A percentile compares a stretch with the other conserved stretches of the same genome.
Conservation (phyloP, 2,797 vertebrate genomes). For the Lagorchestes hirsutus region DNA sequence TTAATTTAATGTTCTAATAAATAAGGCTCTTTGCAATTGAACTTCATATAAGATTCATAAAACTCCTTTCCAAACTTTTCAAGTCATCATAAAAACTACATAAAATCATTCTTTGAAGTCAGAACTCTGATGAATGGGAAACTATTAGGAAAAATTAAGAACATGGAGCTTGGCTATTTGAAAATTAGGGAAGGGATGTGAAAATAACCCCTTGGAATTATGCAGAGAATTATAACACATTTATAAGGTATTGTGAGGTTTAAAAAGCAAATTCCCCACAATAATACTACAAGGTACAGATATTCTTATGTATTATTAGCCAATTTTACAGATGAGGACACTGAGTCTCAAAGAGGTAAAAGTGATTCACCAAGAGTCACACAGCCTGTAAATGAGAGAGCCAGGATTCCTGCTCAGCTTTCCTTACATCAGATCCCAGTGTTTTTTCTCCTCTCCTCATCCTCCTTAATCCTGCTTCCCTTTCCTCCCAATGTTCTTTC, state of each 20-base stretch:
- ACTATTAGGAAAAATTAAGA: constrained; percentile 22
- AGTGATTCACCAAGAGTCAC: not conserved
- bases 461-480: not conserved
- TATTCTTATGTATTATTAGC: constrained; percentile 4
- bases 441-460: not conserved
- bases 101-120: constrained; percentile 54
- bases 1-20: constrained; percentile 40
- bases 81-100: constrained; percentile 7
- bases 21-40: not conserved
- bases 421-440: not conserved
- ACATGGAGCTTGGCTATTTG: constrained; percentile 41
- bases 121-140: not conserved
- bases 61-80: constrained; percentile 33
- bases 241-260: not conserved
- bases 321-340: not conserved
- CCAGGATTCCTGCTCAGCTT: not conserved
- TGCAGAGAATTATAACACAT: not conserved
- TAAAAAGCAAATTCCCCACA: not conserved
- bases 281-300: not conserved
- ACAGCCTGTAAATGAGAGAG: not conserved
- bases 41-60: constrained; percentile 34
- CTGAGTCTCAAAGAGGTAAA: not conserved
- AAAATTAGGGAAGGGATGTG: constrained; percentile 36
- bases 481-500: not conserved
- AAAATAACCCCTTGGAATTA: not conserved